Evolutionary conservation across 92 coral and sea anemone species (phyloP).

Genomic region (Nematostella vectensis): DNA sequence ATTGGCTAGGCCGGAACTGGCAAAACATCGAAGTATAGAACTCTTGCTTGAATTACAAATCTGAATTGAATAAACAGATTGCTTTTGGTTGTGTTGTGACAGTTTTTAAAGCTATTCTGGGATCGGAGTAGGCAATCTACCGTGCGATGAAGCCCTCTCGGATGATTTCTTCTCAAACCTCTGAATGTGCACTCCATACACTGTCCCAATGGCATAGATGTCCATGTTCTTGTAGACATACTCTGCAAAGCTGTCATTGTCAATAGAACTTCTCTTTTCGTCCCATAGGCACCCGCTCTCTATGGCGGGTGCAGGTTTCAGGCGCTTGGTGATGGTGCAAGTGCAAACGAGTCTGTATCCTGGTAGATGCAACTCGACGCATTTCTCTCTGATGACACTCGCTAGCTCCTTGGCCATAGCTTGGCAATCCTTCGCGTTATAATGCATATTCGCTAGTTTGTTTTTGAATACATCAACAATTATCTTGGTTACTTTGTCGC

Average conservation of each 20-base stretch:
- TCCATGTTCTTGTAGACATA: slow-evolving; percentile 73
- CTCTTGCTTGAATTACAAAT: no score
- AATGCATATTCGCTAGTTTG: slow-evolving; percentile 46
- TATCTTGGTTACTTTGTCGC: slow-evolving; percentile 35
- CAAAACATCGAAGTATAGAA: no score
- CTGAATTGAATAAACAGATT: no score
- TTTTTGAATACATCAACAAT: slow-evolving; percentile 65
- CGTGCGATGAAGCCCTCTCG: slow-evolving; percentile 14
- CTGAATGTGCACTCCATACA: slow-evolving; percentile 65
- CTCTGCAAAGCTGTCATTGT: slow-evolving; percentile 78
- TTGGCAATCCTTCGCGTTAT: slow-evolving; percentile 53
- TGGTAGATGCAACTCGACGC: slow-evolving; percentile 50
- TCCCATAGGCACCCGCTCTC: slow-evolving; percentile 98
- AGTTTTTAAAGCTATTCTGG: no score
- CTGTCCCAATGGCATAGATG: slow-evolving; percentile 77
- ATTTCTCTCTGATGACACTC: slow-evolving; percentile 44
- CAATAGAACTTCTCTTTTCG: slow-evolving; percentile 32
- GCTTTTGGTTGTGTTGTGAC: no score
- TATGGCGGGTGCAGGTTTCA: slow-evolving; percentile 48
- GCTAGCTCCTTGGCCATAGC: slow-evolving; percentile 41
- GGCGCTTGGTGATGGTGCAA: slow-evolving; percentile 50
- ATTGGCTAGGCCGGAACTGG: no score
- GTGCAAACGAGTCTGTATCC: slow-evolving; percentile 76
- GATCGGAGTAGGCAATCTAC: slow-evolving; percentile 31
- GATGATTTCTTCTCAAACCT: slow-evolving; percentile 20